A percentile compares a stretch with the other conserved stretches of the same genome.
phyloP scores from a whole-genome alignment of 2,113 vertebrate species.

The Festucalex cinctus region DNA sequence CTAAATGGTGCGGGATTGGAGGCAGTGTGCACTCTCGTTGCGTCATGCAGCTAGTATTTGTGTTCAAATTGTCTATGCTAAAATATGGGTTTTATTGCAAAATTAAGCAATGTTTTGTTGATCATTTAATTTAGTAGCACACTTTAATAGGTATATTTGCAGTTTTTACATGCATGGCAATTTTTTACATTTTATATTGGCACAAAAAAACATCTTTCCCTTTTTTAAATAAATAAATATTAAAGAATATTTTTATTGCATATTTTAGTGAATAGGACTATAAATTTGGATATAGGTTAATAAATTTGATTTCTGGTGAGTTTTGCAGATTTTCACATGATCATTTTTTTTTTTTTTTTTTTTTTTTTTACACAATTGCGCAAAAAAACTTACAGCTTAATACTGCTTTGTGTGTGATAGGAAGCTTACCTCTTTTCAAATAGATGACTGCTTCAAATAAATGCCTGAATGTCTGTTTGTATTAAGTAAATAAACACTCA shows the following conservation, averaged over 20 bases:
- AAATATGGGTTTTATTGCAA: not conserved
- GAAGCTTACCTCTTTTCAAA: not conserved
- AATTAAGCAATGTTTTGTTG: not conserved
- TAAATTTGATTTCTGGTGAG: not conserved
- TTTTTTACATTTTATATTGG: too few relatives aligned
- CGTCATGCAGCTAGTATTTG: not conserved
- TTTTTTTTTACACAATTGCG: not conserved
- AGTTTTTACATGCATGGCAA: too few relatives aligned
- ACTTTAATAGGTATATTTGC: too few relatives aligned
- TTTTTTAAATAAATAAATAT: not conserved
- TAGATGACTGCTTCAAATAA: not conserved
- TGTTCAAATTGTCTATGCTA: not conserved
- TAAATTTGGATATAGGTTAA: too few relatives aligned
- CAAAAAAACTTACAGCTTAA: not conserved
- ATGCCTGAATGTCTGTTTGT: not conserved
- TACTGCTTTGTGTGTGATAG: not conserved
- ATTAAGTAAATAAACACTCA: not conserved
- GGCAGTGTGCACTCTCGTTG: not conserved
- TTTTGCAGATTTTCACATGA: not conserved
- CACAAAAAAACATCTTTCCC: too few relatives aligned
- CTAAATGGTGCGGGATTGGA: not conserved
- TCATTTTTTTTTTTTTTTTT: not conserved
- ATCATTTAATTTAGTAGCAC: not conserved
- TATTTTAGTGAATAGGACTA: not conserved
- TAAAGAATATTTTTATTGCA: not conserved